These are phyloP conservation scores for Semibalanus balanoides DNA, from an alignment of 1,140 invertebrate species.

Conservation along the genomic window DNA sequence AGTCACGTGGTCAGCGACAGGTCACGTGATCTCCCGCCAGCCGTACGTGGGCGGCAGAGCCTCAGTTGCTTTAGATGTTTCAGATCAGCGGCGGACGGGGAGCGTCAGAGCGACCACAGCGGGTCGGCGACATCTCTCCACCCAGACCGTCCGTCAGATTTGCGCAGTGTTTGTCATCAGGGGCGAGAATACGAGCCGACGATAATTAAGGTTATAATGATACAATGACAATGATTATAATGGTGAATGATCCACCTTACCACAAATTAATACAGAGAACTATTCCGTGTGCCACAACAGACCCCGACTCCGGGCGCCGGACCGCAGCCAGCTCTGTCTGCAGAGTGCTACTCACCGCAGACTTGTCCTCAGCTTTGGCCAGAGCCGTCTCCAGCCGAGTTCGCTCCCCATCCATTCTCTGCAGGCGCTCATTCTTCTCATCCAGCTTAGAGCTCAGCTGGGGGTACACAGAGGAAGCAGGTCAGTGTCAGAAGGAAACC, in stretches of 20 bases:
- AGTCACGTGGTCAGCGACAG: neutral
- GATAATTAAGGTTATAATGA: too few relatives aligned
- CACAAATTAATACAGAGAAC: too few relatives aligned
- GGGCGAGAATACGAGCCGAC: too few relatives aligned
- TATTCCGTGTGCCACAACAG: too few relatives aligned
- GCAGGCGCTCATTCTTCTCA: constrained; percentile 18
- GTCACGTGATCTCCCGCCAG: too few relatives aligned
- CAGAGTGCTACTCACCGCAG: neutral
- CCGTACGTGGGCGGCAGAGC: too few relatives aligned
- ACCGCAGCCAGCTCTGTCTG: too few relatives aligned
- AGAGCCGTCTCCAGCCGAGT: constrained; percentile 19
- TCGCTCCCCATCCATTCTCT: constrained; percentile 18
- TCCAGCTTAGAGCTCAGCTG: constrained; percentile 21
- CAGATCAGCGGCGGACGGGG: neutral
- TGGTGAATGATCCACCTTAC: too few relatives aligned
- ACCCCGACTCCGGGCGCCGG: too few relatives aligned
- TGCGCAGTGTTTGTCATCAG: constrained; percentile 7
- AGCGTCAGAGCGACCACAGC: neutral
- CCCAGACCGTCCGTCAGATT: neutral
- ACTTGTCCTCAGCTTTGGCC: constrained; percentile 12
- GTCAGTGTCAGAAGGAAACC: too few relatives aligned
- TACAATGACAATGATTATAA: too few relatives aligned
- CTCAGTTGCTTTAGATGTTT: neutral
- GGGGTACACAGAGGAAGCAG: neutral
- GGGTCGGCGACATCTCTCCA: neutral